Evolutionary conservation across 1,140 invertebrate species (phyloP).

Genomic region (Drosophila hydei): DNA sequence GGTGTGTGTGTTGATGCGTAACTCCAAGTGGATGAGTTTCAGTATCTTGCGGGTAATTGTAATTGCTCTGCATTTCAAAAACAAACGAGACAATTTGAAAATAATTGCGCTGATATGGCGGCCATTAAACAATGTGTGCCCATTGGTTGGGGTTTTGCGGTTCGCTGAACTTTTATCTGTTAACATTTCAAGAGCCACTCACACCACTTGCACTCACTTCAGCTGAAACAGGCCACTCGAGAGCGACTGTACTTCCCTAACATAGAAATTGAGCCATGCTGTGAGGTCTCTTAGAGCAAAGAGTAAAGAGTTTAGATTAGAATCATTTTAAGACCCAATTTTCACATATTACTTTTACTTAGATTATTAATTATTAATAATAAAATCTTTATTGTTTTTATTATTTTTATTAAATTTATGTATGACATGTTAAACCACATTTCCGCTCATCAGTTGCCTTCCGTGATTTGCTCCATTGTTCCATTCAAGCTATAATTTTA

Average conservation of each 20-base stretch:
- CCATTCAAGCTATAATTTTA: too few species aligned
- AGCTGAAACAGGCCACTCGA: constrained; percentile 2
- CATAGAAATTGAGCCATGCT: constrained; percentile 19
- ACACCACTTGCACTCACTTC: constrained; percentile 10
- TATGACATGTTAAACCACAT: too few species aligned
- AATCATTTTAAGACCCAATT: background rate
- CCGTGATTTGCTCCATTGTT: too few species aligned
- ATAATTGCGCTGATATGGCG: constrained; percentile 75
- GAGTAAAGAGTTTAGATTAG: constrained; percentile 42
- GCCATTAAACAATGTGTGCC: constrained; percentile 64
- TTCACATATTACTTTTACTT: too few species aligned
- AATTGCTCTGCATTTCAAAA: constrained; percentile 71
- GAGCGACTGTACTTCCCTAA: constrained; percentile 15
- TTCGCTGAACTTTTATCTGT: constrained; percentile 78
- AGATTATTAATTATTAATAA: too few species aligned
- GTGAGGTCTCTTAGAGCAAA: constrained; percentile 50
- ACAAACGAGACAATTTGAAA: constrained; percentile 80
- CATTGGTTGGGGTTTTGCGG: constrained; percentile 65
- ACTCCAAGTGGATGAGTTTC: constrained; percentile 41
- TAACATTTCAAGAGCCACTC: constrained; percentile 51
- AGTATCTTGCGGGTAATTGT: constrained; percentile 63
- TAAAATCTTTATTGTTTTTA: too few species aligned
- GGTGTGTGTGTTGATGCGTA: constrained; percentile 71
- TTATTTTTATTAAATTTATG: too few species aligned
- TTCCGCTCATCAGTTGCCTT: too few species aligned